Evolutionary conservation across 2,888 invertebrate genomes (phyloP).

Genomic region (Hetaerina titia): DNA sequence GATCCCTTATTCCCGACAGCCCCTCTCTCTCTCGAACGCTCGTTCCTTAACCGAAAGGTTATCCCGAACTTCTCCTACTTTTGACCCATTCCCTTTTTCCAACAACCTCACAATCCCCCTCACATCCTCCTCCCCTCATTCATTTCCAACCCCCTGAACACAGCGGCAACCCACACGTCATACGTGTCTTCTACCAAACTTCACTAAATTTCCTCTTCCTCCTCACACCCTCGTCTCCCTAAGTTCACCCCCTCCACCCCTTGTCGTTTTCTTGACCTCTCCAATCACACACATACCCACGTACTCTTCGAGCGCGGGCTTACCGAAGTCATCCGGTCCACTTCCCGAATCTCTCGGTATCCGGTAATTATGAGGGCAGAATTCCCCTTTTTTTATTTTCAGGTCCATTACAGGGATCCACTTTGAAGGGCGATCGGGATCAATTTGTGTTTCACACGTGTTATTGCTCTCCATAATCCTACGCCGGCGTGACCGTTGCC

Average conservation of each 20-base stretch:
- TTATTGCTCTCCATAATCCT: too few species aligned
- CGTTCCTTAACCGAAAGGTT: slow-evolving; percentile 49
- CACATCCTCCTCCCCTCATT: background rate
- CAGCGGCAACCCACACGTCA: background rate
- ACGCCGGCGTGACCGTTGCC: too few species aligned
- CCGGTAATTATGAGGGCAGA: too few species aligned
- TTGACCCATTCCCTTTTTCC: background rate
- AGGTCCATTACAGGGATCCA: too few species aligned
- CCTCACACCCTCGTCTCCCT: background rate
- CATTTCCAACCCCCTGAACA: background rate
- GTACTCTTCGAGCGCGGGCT: too few species aligned
- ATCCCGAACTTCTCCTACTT: slow-evolving; percentile 1
- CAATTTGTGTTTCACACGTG: too few species aligned
- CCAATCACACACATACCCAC: background rate
- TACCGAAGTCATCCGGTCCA: too few species aligned
- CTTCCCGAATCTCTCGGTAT: too few species aligned
- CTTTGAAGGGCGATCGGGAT: too few species aligned
- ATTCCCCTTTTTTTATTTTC: too few species aligned
- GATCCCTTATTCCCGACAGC: slow-evolving; percentile 1
- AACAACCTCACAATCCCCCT: background rate
- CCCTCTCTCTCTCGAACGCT: background rate
- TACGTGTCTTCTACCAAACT: background rate
- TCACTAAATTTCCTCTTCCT: background rate
- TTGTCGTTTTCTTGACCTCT: background rate
- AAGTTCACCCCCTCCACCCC: background rate